Conservation (phyloP, 2,888 invertebrate species). For the Ormyrus pomaceus region DNA sequence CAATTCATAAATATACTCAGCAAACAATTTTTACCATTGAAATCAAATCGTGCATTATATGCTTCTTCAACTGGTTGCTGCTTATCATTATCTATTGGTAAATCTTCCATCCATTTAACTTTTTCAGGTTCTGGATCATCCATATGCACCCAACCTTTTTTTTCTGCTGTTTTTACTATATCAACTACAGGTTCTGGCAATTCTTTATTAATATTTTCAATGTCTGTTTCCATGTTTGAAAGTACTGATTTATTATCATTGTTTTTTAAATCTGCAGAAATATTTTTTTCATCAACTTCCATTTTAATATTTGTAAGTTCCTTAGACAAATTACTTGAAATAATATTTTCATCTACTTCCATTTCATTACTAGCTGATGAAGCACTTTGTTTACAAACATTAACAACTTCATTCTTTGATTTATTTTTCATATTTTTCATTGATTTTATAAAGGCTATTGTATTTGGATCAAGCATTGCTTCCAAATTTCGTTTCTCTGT, state of each 20-base stretch:
- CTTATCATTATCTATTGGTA: slow-evolving; percentile 77
- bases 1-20: neutral
- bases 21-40: slow-evolving; percentile 78
- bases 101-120: slow-evolving; percentile 90
- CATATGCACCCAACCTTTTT: slow-evolving; percentile 90
- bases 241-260: neutral
- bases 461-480: slow-evolving; percentile 80
- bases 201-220: slow-evolving; percentile 33
- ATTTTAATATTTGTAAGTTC: slow-evolving; percentile 29
- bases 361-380: slow-evolving; percentile 22
- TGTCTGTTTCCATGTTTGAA: slow-evolving; percentile 59
- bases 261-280: neutral
- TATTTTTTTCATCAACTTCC: slow-evolving; percentile 38
- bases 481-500: slow-evolving; percentile 84
- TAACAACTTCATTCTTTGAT: slow-evolving; percentile 65
- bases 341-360: slow-evolving; percentile 41
- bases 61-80: slow-evolving; percentile 77
- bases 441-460: slow-evolving; percentile 81
- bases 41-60: slow-evolving; percentile 90
- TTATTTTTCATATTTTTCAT: slow-evolving; percentile 69
- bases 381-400: slow-evolving; percentile 16
- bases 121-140: slow-evolving; percentile 91
- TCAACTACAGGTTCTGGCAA: slow-evolving; percentile 65
- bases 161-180: slow-evolving; percentile 74
- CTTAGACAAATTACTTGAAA: neutral